Evolutionary conservation across 2,113 vertebrate genomes (phyloP).

Genomic region (Hiodon tergisus): DNA sequence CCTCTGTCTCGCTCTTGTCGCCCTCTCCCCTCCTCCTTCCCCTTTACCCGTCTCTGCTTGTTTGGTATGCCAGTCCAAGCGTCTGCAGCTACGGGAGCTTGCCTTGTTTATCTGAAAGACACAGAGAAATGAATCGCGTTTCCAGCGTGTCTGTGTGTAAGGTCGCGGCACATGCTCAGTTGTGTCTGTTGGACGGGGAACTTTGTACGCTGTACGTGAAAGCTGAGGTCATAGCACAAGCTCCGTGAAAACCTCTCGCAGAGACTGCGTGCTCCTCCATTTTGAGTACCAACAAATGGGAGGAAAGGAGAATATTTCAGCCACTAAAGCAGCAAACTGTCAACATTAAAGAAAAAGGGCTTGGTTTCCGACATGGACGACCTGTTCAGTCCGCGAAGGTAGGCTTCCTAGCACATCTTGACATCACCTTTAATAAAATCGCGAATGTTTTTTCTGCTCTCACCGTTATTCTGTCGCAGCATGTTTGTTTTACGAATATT

Average conservation of each 20-base stretch:
- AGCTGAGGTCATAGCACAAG: conserved; percentile 98
- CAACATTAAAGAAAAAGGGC: conserved; percentile 55
- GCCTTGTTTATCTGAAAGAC: conserved; percentile 79
- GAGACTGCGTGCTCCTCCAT: conserved; percentile 92
- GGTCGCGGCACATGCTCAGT: conserved; percentile 99
- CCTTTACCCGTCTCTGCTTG: conserved; percentile 43
- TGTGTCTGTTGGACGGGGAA: conserved; percentile 73
- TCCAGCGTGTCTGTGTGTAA: conserved; percentile 53
- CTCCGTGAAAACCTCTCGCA: conserved; percentile 78
- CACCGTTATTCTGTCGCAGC: conserved; percentile 32
- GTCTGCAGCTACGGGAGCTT: conserved; percentile 57
- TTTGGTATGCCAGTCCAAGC: conserved; percentile 69
- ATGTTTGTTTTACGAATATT: conserved; percentile 28
- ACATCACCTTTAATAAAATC: conserved; percentile 51
- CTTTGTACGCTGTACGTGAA: conserved; percentile 82
- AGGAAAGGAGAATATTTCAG: conserved; percentile 55
- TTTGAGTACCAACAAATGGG: conserved; percentile 78
- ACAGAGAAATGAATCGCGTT: conserved; percentile 69
- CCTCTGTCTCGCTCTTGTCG: not conserved
- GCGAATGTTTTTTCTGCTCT: conserved; percentile 38
- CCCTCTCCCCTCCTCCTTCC: conserved; percentile 17
- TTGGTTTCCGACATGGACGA: conserved; percentile 87
- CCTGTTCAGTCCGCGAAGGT: conserved; percentile 91
- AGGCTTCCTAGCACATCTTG: conserved; percentile 60
- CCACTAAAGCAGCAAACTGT: conserved; percentile 46